Evolutionary conservation across 2,888 invertebrate species (phyloP).

Genomic region (Lymantria monacha): DNA sequence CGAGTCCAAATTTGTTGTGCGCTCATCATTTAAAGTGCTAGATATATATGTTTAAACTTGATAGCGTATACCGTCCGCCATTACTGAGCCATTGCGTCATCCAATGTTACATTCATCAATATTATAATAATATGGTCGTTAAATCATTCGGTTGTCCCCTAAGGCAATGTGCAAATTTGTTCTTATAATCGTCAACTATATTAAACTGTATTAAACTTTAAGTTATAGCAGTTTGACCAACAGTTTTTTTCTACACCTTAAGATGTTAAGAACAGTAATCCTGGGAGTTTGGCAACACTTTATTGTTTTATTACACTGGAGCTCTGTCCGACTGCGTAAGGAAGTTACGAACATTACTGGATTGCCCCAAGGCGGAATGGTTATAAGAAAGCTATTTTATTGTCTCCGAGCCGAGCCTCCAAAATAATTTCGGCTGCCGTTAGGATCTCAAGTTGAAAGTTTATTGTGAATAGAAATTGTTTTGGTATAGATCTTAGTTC

Average conservation of each 20-base stretch:
- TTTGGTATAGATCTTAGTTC: slow-evolving; percentile 44
- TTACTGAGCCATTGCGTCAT: too few species aligned
- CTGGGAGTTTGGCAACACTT: slow-evolving; percentile 54
- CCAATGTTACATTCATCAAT: too few species aligned
- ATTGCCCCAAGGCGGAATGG: slow-evolving; percentile 50
- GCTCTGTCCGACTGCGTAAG: slow-evolving; percentile 46
- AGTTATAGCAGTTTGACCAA: slow-evolving; percentile 31
- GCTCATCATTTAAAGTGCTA: too few species aligned
- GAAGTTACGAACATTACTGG: slow-evolving; percentile 48
- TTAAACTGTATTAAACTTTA: slow-evolving; percentile 36
- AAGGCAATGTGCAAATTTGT: slow-evolving; percentile 29
- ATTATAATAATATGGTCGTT: slow-evolving; percentile 30
- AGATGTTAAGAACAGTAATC: slow-evolving; percentile 50
- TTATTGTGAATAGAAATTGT: slow-evolving; percentile 54
- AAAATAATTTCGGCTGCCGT: slow-evolving; percentile 60
- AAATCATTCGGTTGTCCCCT: slow-evolving; percentile 34
- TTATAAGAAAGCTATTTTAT: slow-evolving; percentile 68
- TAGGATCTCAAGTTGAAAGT: slow-evolving; percentile 53
- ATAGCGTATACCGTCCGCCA: too few species aligned
- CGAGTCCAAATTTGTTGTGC: too few species aligned
- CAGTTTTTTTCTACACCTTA: slow-evolving; percentile 35
- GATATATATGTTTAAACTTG: too few species aligned
- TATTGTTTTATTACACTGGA: slow-evolving; percentile 59
- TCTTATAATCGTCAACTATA: slow-evolving; percentile 17
- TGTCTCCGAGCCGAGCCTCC: slow-evolving; percentile 51